Evolutionary conservation across 1,140 invertebrate genomes (phyloP).

Genomic region (Ladona fulva): DNA sequence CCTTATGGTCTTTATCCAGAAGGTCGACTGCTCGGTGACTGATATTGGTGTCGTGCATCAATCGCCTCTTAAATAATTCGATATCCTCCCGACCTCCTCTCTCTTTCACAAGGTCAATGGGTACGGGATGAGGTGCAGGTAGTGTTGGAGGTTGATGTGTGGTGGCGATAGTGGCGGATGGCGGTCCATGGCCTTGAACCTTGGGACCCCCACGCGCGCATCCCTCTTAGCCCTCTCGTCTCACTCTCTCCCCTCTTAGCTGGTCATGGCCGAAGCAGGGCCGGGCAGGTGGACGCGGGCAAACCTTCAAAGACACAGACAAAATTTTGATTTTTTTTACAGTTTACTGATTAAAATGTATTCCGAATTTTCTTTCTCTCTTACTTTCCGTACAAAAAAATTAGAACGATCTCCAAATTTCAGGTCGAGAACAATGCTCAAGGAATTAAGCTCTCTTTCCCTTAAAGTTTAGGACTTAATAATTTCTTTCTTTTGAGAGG

Average conservation of each 20-base stretch:
- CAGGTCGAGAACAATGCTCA: too few relatives aligned
- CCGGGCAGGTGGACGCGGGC: background rate
- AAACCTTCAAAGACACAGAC: slow-evolving; percentile 9
- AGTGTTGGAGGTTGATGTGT: background rate
- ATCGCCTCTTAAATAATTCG: too few relatives aligned
- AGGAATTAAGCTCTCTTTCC: too few relatives aligned
- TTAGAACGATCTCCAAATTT: too few relatives aligned
- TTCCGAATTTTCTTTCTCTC: too few relatives aligned
- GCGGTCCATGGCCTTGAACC: background rate
- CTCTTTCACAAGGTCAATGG: background rate
- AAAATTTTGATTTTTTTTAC: slow-evolving; percentile 1
- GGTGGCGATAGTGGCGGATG: background rate
- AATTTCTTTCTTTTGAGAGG: too few relatives aligned
- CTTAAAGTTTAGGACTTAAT: too few relatives aligned
- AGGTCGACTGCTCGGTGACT: too few relatives aligned
- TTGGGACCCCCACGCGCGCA: background rate
- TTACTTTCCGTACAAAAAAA: too few relatives aligned
- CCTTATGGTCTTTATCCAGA: too few relatives aligned
- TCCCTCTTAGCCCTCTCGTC: background rate
- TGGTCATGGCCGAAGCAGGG: background rate
- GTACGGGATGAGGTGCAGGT: background rate
- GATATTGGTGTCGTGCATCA: too few relatives aligned
- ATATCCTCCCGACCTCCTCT: background rate
- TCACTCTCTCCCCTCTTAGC: background rate
- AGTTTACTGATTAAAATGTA: too few relatives aligned